A percentile compares a stretch with the other conserved stretches of the same genome.
Evolutionary conservation across 2,888 invertebrate genomes (phyloP).

Genomic region (Tromatobia lineatoria): DNA sequence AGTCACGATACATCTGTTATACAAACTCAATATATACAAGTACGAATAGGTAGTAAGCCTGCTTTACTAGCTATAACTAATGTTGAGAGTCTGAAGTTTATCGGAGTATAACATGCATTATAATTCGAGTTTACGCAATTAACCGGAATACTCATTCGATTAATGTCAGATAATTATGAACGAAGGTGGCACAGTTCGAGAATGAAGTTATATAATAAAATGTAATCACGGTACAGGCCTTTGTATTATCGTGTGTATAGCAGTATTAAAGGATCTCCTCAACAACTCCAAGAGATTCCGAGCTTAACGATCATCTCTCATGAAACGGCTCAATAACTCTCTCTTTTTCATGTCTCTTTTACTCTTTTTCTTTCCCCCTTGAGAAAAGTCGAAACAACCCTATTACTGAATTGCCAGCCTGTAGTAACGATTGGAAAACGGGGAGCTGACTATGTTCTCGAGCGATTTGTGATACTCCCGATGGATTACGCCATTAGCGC

Average conservation of each 20-base stretch:
- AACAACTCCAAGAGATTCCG: not conserved
- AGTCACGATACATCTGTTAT: conserved; percentile 49
- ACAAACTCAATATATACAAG: conserved; percentile 39
- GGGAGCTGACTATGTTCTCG: conserved; percentile 13
- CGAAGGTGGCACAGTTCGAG: not conserved
- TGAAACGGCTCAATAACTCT: conserved; percentile 23
- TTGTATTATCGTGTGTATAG: not conserved
- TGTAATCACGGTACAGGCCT: conserved; percentile 29
- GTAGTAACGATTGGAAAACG: conserved; percentile 30
- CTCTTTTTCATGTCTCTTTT: not conserved
- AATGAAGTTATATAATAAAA: conserved; percentile 31
- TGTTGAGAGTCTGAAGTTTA: conserved; percentile 34
- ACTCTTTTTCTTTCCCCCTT: not conserved
- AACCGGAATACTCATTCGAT: conserved; percentile 40
- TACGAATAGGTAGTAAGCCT: conserved; percentile 31
- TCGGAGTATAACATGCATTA: conserved; percentile 1
- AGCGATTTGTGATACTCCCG: conserved; percentile 22
- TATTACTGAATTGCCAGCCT: conserved; percentile 3
- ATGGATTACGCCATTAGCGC: conserved; percentile 51
- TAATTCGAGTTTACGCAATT: conserved; percentile 36
- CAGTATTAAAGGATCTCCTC: not conserved
- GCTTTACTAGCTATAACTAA: conserved; percentile 12
- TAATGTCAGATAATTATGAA: conserved; percentile 20
- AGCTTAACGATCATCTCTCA: conserved; percentile 28
- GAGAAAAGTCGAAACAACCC: conserved; percentile 5